Conservation (phyloP, 2,113 vertebrate genomes). For the Pelecanoides urinatrix region DNA sequence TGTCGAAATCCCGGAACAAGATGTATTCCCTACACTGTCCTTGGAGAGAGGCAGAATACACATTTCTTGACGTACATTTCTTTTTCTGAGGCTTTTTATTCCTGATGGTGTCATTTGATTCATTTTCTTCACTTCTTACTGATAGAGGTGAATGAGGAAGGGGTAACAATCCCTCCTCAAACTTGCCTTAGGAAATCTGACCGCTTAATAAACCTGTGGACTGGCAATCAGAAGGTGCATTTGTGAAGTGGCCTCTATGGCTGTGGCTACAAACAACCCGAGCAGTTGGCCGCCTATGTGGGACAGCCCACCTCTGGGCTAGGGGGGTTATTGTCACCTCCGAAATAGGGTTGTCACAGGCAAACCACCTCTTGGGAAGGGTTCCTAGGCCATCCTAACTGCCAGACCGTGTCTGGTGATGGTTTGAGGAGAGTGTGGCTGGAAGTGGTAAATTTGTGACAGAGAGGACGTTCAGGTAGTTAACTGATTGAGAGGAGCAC, state of each 20-base stretch:
- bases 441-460: not conserved
- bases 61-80: not conserved
- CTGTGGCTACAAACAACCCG: not conserved
- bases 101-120: fast-evolving
- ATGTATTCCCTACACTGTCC: not conserved
- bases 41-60: not conserved
- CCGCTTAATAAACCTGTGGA: not conserved
- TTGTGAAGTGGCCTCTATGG: not conserved
- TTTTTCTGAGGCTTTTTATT: not conserved
- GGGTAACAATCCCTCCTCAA: not conserved
- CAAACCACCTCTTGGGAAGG: fast-evolving
- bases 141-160: not conserved
- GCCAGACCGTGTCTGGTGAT: not conserved
- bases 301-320: not conserved
- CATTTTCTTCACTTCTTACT: not conserved
- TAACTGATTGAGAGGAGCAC: not conserved
- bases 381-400: not conserved
- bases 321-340: not conserved
- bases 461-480: not conserved
- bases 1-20: not conserved
- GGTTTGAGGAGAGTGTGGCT: not conserved
- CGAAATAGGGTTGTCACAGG: not conserved
- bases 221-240: not conserved
- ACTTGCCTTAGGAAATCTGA: not conserved
- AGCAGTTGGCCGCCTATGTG: fast-evolving